A percentile compares a stretch with the other conserved stretches of the same genome.
Evolutionary conservation across 2,888 invertebrate species (phyloP).

Genomic region (Drosophila lacicola): DNA sequence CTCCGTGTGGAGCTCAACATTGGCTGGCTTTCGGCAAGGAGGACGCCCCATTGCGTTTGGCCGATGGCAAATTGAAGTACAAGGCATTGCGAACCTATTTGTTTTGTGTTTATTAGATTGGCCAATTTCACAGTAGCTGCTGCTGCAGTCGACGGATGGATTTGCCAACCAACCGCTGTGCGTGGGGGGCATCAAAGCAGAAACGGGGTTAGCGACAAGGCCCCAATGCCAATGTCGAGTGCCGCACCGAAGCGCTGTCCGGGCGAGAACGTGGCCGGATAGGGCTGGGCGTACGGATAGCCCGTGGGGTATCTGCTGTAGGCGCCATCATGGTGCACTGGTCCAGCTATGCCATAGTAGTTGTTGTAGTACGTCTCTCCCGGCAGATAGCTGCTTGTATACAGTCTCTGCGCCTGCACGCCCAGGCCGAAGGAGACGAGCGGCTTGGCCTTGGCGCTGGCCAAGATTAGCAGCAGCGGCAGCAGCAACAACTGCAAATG

Average conservation of each 20-base stretch:
- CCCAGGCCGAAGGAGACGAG: conserved; percentile 59
- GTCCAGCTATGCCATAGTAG: conserved; percentile 38
- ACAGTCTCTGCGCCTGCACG: conserved; percentile 40
- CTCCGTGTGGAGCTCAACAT: conserved; percentile 27
- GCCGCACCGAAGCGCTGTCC: conserved; percentile 57
- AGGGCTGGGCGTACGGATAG: background rate
- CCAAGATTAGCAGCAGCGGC: conserved; percentile 8
- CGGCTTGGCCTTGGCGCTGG: conserved; percentile 54
- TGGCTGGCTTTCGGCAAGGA: background rate
- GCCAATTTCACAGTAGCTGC: conserved; percentile 3
- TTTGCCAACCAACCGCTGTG: conserved; percentile 34
- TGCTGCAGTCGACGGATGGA: conserved; percentile 19
- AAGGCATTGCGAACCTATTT: conserved; percentile 26
- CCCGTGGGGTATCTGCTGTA: conserved; percentile 17
- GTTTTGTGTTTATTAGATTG: conserved; percentile 38
- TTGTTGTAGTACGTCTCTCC: conserved; percentile 50
- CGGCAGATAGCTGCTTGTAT: conserved; percentile 14
- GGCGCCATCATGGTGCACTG: conserved; percentile 16
- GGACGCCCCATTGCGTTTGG: background rate
- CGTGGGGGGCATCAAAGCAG: conserved; percentile 45
- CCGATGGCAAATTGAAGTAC: conserved; percentile 22
- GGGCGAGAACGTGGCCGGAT: conserved; percentile 10
- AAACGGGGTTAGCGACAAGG: conserved; percentile 59
- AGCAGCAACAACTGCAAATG: conserved; percentile 46
- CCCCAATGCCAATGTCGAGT: conserved; percentile 61